A percentile compares a stretch with the other conserved stretches of the same genome.
phyloP scores from a whole-genome alignment of 2,113 vertebrate genomes.

The Euleptes europaea region DNA sequence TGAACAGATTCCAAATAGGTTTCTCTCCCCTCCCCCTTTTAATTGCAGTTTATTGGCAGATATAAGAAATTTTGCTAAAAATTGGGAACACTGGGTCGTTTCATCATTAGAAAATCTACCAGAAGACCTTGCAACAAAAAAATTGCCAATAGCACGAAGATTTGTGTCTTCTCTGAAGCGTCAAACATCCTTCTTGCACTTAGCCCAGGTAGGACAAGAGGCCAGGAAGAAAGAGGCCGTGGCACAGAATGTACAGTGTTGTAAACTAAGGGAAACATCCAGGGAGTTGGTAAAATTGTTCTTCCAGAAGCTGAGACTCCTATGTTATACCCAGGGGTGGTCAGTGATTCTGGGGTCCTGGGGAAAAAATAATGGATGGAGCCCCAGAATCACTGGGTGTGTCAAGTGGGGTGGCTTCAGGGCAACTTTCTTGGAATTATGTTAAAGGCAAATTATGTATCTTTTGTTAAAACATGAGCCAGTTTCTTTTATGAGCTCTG shows the following conservation, averaged over 20 bases:
- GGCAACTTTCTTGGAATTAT: no score
- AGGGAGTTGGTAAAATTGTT: not conserved
- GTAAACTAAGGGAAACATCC: not conserved
- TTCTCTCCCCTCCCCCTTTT: constrained; percentile 9
- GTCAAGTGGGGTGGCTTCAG: no score
- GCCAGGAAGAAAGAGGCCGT: not conserved
- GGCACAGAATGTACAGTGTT: not conserved
- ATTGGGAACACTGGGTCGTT: constrained; percentile 96
- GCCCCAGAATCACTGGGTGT: no score
- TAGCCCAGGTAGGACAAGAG: constrained; percentile 86
- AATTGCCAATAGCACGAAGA: constrained; percentile 90
- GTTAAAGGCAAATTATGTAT: no score
- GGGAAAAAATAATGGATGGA: no score
- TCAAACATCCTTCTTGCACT: constrained; percentile 94
- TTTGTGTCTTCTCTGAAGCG: constrained; percentile 96
- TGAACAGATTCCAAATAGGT: not conserved
- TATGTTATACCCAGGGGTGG: no score
- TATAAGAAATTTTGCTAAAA: constrained; percentile 96
- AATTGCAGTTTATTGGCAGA: constrained; percentile 88
- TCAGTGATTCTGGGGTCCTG: no score
- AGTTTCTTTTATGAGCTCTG: no score
- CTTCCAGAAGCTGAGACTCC: not conserved
- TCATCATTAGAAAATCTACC: constrained; percentile 96
- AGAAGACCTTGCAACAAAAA: constrained; percentile 88
- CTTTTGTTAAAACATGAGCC: no score